Base-by-base conservation (phyloP, 2,113 vertebrate species). In the Gorilla gorilla region DNA sequence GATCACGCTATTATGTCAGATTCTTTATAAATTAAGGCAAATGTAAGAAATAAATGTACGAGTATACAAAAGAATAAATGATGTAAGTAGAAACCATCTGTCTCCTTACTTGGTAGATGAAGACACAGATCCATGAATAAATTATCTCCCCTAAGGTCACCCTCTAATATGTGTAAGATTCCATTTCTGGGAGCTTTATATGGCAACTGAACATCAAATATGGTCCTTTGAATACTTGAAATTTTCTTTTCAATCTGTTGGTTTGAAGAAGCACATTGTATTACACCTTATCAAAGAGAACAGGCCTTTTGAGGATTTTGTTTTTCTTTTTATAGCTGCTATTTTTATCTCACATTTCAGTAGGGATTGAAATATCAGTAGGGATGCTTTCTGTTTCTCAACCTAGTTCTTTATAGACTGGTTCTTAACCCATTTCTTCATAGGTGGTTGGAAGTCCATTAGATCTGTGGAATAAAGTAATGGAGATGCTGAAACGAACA, bases 271-370 rank as follows among this genome's bases (percentile, higher is more conserved):
- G 57, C 7, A 93, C 83, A 80, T 90, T 95, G 43, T 84, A 59
- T 84, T 79, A 73, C 1, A 92, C 32, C 79, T 96, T 89, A 48
- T 89, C 75, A 92, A 68, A 75, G 3, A 88, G 76, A 95, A 84
- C 11, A 91, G 43, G 40, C 22, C 35, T 96, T 86, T 88, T 27
- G 35, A 92, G 57, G 7, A 59, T 91, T 95, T 97, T 94, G 40
- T 50, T 93, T 97, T 73, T 30, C 43, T 81, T 93, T 94, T 90
- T 61, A 73, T 70, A 86, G 79, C 32, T 73, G 16, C 87, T 70
- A 66, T 79, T 95, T 97, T 48, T 64, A 40, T 38, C 52, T 95
- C 80, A 82, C 55, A 83, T 90, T 92, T 95, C 88, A 95, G 11
- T n/a, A 61, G 35, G 50, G 73, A n/a, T 91, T 90, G 72, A 97